These are phyloP conservation scores for Periophthalmus modestus DNA, from an alignment of 2,113 vertebrate genomes.

Conservation along the genomic window DNA sequence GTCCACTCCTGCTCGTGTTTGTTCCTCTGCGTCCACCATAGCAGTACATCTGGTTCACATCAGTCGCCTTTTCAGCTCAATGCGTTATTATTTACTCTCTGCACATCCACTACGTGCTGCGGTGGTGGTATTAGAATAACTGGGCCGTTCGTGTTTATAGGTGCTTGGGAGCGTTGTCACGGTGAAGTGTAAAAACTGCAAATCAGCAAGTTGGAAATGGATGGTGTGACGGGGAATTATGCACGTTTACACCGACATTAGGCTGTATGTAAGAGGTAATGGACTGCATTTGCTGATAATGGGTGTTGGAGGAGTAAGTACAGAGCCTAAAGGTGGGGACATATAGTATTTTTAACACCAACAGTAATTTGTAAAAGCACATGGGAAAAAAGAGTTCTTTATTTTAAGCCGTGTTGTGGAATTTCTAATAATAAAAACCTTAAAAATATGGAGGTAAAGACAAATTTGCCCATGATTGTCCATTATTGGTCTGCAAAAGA, in stretches of 20 bases:
- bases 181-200: conserved; percentile 38
- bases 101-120: conserved; percentile 50
- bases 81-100: conserved; percentile 51
- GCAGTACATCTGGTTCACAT: conserved; percentile 73
- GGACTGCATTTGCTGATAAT: neutral
- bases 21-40: conserved; percentile 31
- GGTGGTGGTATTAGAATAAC: conserved; percentile 44
- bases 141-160: conserved; percentile 35
- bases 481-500: too few species aligned
- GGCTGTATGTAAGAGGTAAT: neutral
- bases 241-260: conserved; percentile 16
- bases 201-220: conserved; percentile 3
- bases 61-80: conserved; percentile 48
- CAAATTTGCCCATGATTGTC: too few species aligned
- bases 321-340: neutral
- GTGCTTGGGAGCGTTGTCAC: conserved; percentile 24
- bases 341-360: neutral
- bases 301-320: neutral
- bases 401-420: too few species aligned
- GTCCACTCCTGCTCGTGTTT: conserved; percentile 31
- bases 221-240: neutral
- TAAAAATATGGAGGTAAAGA: too few species aligned
- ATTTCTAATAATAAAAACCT: too few species aligned
- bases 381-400: neutral
- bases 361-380: neutral